phyloP scores from a whole-genome alignment of 2,888 invertebrate species.

The Meteorus colon region DNA sequence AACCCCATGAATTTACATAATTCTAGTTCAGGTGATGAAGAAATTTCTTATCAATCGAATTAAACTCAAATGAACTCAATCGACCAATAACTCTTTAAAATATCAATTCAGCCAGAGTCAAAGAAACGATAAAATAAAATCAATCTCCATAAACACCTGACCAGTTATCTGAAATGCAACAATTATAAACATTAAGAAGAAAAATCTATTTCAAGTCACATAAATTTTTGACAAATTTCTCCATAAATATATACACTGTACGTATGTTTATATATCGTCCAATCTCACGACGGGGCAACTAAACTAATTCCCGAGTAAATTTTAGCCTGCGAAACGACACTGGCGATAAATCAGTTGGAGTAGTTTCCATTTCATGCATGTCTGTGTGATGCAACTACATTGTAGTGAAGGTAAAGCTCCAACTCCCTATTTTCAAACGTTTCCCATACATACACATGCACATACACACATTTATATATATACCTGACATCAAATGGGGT shows the following conservation, averaged over 20 bases:
- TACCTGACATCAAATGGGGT: constrained; percentile 7
- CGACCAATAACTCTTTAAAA: no score
- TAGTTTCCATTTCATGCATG: not conserved
- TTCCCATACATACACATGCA: not conserved
- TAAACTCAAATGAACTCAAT: no score
- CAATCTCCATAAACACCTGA: no score
- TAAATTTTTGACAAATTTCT: not conserved
- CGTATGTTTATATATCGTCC: constrained; percentile 21
- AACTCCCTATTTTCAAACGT: not conserved
- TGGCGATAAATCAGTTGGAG: constrained; percentile 22
- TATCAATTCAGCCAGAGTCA: no score
- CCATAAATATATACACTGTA: not conserved
- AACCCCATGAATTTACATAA: no score
- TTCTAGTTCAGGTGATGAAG: no score
- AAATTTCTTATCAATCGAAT: no score
- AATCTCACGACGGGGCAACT: constrained; percentile 37
- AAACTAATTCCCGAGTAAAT: constrained; percentile 43
- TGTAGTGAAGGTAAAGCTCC: constrained; percentile 5
- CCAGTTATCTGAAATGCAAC: no score
- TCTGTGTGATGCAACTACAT: constrained; percentile 1
- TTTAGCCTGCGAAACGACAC: constrained; percentile 31
- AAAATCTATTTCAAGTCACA: not conserved
- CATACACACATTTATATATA: not conserved
- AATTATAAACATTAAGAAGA: not conserved
- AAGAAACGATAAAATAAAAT: no score